These are phyloP conservation scores for Lutjanus campechanus DNA, from an alignment of 2,797 vertebrate genomes.

Conservation along the genomic window DNA sequence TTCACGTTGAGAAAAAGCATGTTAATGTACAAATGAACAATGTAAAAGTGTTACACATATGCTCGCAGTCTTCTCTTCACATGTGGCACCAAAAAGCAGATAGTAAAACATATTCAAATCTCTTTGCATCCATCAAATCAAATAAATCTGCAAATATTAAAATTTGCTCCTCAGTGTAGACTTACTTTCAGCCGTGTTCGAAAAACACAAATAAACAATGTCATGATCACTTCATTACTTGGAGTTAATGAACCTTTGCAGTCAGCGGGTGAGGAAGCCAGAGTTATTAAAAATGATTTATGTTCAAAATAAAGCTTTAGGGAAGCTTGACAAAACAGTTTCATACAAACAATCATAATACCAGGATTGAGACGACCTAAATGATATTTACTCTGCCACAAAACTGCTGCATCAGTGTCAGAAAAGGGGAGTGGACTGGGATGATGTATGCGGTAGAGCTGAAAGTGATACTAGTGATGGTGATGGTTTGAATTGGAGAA, in stretches of 20 bases:
- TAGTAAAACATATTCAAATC: background rate
- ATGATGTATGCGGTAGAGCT: background rate
- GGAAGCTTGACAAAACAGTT: slow-evolving; percentile 1
- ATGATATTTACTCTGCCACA: background rate
- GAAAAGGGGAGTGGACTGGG: background rate
- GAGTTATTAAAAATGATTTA: slow-evolving; percentile 41
- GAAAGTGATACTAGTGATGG: background rate
- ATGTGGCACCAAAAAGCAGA: background rate
- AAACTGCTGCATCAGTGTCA: background rate
- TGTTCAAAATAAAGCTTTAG: slow-evolving; percentile 14
- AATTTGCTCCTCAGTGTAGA: slow-evolving; percentile 1
- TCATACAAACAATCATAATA: background rate
- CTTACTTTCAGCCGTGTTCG: slow-evolving; percentile 2
- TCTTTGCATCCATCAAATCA: background rate
- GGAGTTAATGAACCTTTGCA: slow-evolving; percentile 38
- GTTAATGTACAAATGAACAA: background rate
- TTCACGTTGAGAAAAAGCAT: background rate
- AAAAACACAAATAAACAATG: slow-evolving; percentile 32
- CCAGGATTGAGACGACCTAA: background rate
- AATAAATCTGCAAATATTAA: slow-evolving; percentile 8
- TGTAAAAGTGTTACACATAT: background rate
- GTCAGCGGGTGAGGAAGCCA: background rate
- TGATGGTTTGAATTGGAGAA: too few species aligned
- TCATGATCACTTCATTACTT: slow-evolving; percentile 17
- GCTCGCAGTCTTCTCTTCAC: background rate